Base-by-base conservation (phyloP, 2,113 vertebrate genomes). In the Oncorhynchus nerka region DNA sequence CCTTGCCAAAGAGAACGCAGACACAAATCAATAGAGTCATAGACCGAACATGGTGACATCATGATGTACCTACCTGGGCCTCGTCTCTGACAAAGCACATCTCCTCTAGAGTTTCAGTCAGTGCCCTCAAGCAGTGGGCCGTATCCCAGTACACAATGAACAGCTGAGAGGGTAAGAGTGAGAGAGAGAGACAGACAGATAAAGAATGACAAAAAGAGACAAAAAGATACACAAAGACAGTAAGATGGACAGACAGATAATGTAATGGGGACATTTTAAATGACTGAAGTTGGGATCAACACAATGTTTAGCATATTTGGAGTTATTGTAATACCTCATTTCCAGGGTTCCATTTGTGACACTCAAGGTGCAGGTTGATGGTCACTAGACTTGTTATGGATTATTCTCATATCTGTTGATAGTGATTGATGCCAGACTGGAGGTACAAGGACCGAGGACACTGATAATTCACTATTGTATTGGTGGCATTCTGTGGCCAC, bases 141-240 rank as follows among this genome's bases (percentile, higher is more conserved):
- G 93, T 84, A 82, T 94, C 92, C 92, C 93, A 94, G 34, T 91
- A 91, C 6, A 94, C 87, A 72, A 91, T 91, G 75, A 81, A 90
- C 66, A 94, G 71, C 94, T 94, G 65, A 9, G 20, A 68, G 55
- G 66, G 49, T 55, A 55, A 57, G 48, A 49, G 34, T 7, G 57
- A 24, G 48, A 32, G 22, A 82, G 0, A 59, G 64, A 28, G 28
- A 66, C 0, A 0, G 34, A 64, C n/a, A 70, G 45, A 9, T 22
- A 67, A 24, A 74, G 51, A 48, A 11, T 61, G 32, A 64, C 24
- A 26, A 12, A n/a, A 9, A 61, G 22, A 26, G 26, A 73, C 7
- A 28, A 57, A 74, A 24, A 62, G 28, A 67, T 20, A 72, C 5
- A 24, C 34, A 39, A 8, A 39, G 39, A 39, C 39, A 9, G 39